These are phyloP conservation scores for Drosophila biarmipes DNA, from an alignment of 1,140 invertebrate species.

Conservation along the genomic window DNA sequence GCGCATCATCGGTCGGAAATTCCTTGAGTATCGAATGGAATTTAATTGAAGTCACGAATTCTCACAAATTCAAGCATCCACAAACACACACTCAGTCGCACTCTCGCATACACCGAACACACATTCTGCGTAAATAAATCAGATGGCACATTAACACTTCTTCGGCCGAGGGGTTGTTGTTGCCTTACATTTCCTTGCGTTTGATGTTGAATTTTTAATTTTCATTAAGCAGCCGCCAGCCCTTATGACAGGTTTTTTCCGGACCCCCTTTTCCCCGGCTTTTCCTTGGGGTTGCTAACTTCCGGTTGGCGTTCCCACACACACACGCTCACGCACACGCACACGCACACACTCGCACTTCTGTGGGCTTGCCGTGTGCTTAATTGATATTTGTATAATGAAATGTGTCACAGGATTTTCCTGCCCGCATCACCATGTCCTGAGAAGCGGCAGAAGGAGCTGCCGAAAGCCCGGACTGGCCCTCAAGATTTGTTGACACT, in stretches of 20 bases:
- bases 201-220: constrained; percentile 84
- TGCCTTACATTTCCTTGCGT: constrained; percentile 62
- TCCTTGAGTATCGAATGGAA: constrained; percentile 84
- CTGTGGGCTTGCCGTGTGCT: constrained; percentile 73
- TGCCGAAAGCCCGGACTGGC: constrained; percentile 11
- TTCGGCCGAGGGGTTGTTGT: constrained; percentile 9
- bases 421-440: constrained; percentile 69
- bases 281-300: constrained; percentile 34
- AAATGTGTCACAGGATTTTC: constrained; percentile 75
- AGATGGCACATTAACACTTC: constrained; percentile 81
- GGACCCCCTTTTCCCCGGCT: too few relatives aligned
- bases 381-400: constrained; percentile 82
- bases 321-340: constrained; percentile 33
- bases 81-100: constrained; percentile 14
- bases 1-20: constrained; percentile 79
- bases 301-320: constrained; percentile 29
- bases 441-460: constrained; percentile 37
- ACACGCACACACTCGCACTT: constrained; percentile 57
- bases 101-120: constrained; percentile 16
- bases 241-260: constrained; percentile 44
- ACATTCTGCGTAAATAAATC: constrained; percentile 75
- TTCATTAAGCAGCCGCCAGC: constrained; percentile 73
- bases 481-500: constrained; percentile 26
- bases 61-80: constrained; percentile 76
- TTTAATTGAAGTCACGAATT: constrained; percentile 83